Evolutionary conservation across 2,113 vertebrate species (phyloP).

Genomic region (Ardeotis arabs): DNA sequence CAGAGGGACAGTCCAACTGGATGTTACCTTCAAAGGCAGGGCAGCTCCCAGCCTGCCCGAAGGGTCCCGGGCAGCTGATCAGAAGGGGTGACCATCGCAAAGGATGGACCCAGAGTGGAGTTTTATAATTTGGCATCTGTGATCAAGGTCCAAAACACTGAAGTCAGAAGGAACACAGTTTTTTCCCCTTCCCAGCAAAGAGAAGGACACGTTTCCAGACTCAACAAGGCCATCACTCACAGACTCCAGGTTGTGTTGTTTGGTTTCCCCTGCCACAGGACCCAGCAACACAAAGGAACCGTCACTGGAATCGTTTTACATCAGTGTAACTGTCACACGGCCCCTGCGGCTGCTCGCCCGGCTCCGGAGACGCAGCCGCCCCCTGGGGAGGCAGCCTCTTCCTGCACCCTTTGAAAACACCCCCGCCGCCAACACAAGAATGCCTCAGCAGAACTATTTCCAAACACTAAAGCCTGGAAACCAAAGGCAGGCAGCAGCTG

Average conservation of each 20-base stretch:
- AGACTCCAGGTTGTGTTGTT: background rate
- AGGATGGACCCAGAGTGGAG: background rate
- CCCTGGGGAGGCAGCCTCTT: background rate
- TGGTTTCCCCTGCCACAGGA: rapidly evolving
- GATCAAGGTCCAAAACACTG: background rate
- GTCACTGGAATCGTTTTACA: background rate
- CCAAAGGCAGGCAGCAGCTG: background rate
- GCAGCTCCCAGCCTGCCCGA: background rate
- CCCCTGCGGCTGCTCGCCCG: background rate
- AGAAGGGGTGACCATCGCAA: background rate
- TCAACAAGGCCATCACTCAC: background rate
- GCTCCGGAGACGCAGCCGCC: background rate
- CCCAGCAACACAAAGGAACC: background rate
- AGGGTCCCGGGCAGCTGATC: background rate
- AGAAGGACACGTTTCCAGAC: background rate
- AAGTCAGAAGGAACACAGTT: background rate
- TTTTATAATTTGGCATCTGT: background rate
- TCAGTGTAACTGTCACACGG: background rate
- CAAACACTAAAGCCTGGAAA: background rate
- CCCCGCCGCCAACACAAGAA: background rate
- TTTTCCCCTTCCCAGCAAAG: background rate
- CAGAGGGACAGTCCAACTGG: background rate
- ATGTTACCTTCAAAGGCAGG: rapidly evolving
- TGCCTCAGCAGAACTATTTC: background rate
- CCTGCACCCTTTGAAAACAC: background rate